Conservation (phyloP, 2,888 invertebrate species). For the Dione juno region DNA sequence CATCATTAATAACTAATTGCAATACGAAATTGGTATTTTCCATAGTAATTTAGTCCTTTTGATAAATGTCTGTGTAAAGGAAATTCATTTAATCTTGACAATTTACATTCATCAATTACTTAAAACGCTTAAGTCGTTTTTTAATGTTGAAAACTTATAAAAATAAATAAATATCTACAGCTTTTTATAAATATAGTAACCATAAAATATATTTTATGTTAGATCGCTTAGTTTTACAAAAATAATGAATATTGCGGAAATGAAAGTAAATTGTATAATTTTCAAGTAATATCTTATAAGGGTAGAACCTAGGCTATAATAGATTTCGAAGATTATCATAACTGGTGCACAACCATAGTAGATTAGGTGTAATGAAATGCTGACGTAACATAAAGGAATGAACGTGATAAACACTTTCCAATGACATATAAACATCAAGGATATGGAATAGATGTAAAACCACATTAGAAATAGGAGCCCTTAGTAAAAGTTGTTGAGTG, state of each 20-base stretch:
- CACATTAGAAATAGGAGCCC: no score
- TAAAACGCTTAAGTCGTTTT: neutral
- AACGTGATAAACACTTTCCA: no score
- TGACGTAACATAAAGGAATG: no score
- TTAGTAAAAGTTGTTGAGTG: no score
- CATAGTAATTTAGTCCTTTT: neutral
- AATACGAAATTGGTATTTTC: neutral
- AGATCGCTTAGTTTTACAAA: neutral
- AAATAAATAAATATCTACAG: neutral
- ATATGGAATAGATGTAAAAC: no score
- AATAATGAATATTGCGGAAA: neutral
- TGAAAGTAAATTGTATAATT: neutral
- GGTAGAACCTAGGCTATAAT: no score
- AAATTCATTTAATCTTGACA: neutral
- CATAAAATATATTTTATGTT: neutral
- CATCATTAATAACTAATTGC: neutral
- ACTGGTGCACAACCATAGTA: no score
- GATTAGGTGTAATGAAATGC: no score
- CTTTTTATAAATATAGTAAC: neutral
- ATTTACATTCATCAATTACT: neutral
- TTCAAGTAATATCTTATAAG: neutral
- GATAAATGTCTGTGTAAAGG: neutral
- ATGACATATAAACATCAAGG: no score
- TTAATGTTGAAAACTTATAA: neutral
- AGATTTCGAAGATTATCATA: no score